Base-by-base conservation (phyloP, 2,113 vertebrate genomes). In the Trematocara variabile region DNA sequence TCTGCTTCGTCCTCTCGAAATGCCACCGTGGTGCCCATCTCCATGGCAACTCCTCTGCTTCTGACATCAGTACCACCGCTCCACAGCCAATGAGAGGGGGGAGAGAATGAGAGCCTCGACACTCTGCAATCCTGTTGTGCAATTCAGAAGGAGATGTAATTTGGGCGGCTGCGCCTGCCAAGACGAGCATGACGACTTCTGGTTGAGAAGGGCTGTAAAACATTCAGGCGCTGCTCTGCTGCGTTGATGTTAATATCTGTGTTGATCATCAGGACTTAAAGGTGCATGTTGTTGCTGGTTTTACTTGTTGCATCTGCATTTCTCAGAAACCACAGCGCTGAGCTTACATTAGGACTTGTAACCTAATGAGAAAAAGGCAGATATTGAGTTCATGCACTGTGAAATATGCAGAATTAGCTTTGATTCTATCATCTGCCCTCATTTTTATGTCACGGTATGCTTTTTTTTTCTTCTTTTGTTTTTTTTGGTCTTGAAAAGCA, bases 11-110 rank as follows among this genome's bases (percentile, higher is more conserved):
- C 90, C 91, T 93, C 91, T 93, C 73, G 33, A 95, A 95, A 95
- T 94, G 90, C 93, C 93, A 94, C 92, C 41, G 90, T 91, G 92
- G 93, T 65, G 83, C 93, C 84, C 86, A 73, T 97, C 91, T 88
- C 96, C 93, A 94, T 93, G 90, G 95, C 90, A 97, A 96, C 96
- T 77, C 60, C 84, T 93, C 94, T 93, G 85, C 91, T 89, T 91
- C 92, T 96, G 96, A 95, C 95, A 94, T 95, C 94, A 94, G 90
- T 77, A 88, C 80, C 82, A 84, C 78, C 81, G 50, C 90, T 92
- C 83, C 50, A 18, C 82, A 92, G 90, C 94, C 94, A 95, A 94
- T 87, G 86, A 81, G 84, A 63, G 6, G 10, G 65, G 70, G 48
- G 81, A 86, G 80, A 82, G 80, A 89, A 83, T 52, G 85, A 92